Conservation (phyloP, 2,888 invertebrate species). For the Drosophila aldrichi region DNA sequence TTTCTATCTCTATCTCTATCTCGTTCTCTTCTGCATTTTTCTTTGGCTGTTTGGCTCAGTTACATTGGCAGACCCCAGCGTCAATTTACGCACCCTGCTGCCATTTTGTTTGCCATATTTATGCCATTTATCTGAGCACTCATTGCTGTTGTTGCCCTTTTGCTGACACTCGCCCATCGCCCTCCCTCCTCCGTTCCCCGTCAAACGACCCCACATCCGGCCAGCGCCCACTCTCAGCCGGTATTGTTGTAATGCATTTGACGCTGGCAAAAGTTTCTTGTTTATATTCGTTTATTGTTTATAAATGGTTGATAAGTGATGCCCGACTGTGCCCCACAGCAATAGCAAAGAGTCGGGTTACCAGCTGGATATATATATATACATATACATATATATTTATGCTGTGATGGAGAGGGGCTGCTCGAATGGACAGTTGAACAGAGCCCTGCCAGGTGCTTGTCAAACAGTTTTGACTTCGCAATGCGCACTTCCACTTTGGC, state of each 20-base stretch:
- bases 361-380: neutral
- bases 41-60: constrained; percentile 15
- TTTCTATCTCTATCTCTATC: neutral
- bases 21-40: neutral
- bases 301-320: constrained; percentile 77
- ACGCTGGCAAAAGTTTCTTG: constrained; percentile 70
- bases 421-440: neutral
- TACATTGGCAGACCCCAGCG: constrained; percentile 36
- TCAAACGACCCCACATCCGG: neutral
- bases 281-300: constrained; percentile 80
- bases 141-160: constrained; percentile 16
- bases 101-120: constrained; percentile 73
- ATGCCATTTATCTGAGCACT: constrained; percentile 70
- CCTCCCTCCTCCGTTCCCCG: neutral
- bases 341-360: constrained; percentile 7
- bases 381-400: neutral
- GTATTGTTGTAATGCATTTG: constrained; percentile 73
- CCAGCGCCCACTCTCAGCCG: constrained; percentile 6
- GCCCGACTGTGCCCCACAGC: constrained; percentile 41
- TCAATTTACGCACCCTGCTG: constrained; percentile 70
- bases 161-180: neutral
- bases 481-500: constrained; percentile 21
- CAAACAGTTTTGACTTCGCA: constrained; percentile 50
- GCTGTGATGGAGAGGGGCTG: neutral
- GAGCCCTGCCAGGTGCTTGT: constrained; percentile 50